phyloP scores from a whole-genome alignment of 2,797 vertebrate species.

The Gymnothorax reevesii region DNA sequence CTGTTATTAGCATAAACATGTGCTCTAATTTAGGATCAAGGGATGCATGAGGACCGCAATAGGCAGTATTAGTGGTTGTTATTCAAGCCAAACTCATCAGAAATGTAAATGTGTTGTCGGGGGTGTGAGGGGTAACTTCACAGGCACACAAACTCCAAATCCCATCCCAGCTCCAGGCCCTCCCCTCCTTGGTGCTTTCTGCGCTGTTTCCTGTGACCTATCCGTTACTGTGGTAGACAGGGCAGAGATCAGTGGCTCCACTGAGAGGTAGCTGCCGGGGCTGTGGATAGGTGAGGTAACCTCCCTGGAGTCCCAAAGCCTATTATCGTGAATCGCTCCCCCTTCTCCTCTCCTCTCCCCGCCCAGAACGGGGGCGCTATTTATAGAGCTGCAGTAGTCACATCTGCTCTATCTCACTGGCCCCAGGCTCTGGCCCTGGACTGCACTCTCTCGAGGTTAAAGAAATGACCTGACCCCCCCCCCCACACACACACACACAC shows the following conservation, averaged over 20 bases:
- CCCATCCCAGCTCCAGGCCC: not conserved
- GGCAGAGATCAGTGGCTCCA: not conserved
- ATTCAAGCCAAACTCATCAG: not conserved
- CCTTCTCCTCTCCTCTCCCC: not conserved
- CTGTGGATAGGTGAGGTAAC: slow-evolving; percentile 11
- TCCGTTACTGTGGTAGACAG: slow-evolving; percentile 4
- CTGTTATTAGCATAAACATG: not conserved
- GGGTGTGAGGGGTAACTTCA: not conserved
- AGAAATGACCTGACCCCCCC: not conserved
- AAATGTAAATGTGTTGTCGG: not conserved
- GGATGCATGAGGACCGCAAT: not conserved
- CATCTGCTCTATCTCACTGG: not conserved
- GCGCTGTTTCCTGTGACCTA: not conserved
- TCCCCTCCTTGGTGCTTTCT: not conserved
- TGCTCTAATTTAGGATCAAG: not conserved
- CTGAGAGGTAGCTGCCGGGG: slow-evolving; percentile 1
- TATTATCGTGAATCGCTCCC: slow-evolving; percentile 24
- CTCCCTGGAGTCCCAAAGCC: not conserved
- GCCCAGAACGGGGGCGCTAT: slow-evolving; percentile 10
- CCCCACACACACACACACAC: not conserved
- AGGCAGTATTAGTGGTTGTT: not conserved
- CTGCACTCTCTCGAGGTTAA: not conserved
- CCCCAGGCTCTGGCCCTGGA: not conserved
- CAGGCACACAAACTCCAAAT: not conserved
- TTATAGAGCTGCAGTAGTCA: slow-evolving; percentile 20